These are phyloP conservation scores for Dipodomys stephensi DNA, from an alignment of 2,113 vertebrate species.

Conservation along the genomic window DNA sequence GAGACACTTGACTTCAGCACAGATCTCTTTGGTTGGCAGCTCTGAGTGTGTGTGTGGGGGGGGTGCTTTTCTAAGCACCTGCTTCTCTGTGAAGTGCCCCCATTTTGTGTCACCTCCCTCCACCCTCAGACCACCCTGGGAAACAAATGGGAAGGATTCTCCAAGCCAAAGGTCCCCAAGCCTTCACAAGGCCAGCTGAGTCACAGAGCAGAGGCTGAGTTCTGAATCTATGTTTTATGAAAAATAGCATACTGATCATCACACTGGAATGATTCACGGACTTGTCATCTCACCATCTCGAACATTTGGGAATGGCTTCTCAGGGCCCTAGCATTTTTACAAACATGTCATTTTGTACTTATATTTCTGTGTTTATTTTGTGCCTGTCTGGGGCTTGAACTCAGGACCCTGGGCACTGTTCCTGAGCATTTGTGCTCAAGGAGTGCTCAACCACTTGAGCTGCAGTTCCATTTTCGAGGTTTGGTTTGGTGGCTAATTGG, in stretches of 20 bases:
- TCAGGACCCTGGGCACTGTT: too few relatives aligned
- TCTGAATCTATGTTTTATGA: neutral
- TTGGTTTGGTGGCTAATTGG: too few relatives aligned
- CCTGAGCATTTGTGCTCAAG: too few relatives aligned
- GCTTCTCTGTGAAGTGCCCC: neutral
- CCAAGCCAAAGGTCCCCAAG: neutral
- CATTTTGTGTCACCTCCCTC: neutral
- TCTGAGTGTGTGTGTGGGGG: fast-evolving
- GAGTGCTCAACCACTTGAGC: too few relatives aligned
- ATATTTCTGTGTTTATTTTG: too few relatives aligned
- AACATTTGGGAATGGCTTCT: neutral
- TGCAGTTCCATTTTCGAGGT: too few relatives aligned
- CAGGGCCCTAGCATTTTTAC: neutral
- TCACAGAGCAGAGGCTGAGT: neutral
- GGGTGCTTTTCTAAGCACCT: neutral
- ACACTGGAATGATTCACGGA: neutral
- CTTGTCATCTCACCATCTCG: neutral
- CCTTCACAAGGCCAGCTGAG: neutral
- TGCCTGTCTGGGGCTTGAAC: too few relatives aligned
- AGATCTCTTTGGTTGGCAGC: neutral
- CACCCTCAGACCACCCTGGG: neutral
- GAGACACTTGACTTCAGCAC: neutral
- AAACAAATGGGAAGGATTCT: neutral
- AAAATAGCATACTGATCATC: too few relatives aligned
- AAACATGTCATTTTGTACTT: too few relatives aligned